A percentile compares a stretch with the other conserved stretches of the same genome.
Evolutionary conservation across 2,113 vertebrate species (phyloP).

Genomic region (Reinhardtius hippoglossoides): DNA sequence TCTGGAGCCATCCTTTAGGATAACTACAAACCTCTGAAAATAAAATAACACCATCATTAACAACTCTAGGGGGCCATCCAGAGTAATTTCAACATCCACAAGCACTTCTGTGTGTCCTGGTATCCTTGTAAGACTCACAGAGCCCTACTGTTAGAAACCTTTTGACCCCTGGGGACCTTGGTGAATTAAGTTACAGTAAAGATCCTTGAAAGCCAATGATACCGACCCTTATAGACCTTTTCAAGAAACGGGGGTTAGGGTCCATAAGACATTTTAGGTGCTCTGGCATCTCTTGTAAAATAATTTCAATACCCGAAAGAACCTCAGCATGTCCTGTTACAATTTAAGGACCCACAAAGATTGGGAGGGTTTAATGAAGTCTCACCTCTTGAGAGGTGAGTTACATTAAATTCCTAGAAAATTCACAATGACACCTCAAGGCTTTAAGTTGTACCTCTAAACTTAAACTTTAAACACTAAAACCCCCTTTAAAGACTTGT

Average conservation of each 20-base stretch:
- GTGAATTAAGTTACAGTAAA: neutral
- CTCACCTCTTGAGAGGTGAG: neutral
- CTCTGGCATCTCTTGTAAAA: neutral
- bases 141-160: neutral
- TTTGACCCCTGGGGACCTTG: neutral
- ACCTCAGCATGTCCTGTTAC: neutral
- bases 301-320: neutral
- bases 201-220: neutral
- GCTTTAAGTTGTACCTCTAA: too few relatives aligned
- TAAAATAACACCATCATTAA: neutral
- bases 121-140: neutral
- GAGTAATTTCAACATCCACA: neutral
- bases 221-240: neutral
- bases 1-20: neutral
- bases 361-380: neutral
- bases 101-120: neutral
- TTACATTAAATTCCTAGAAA: neutral
- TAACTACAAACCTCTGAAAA: conserved; percentile 1
- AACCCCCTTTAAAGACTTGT: too few relatives aligned
- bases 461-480: too few relatives aligned
- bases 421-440: neutral
- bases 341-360: too few relatives aligned
- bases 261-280: neutral
- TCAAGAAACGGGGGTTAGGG: neutral
- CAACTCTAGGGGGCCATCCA: neutral